A percentile compares a stretch with the other conserved stretches of the same genome.
Conservation (phyloP, 2,888 invertebrate genomes). For the Chouioia cunea region DNA sequence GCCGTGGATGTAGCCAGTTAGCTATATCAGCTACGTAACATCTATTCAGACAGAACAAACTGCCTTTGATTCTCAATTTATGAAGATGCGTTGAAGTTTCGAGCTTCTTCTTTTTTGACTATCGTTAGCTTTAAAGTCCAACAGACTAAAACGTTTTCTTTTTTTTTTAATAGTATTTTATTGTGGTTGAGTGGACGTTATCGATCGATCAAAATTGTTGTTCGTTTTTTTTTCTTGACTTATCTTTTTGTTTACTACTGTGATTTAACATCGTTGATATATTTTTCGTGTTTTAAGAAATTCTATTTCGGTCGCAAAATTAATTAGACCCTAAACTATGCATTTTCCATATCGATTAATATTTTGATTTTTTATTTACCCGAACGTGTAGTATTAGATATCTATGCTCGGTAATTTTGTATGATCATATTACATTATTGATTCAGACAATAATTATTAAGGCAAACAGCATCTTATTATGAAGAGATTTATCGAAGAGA, state of each 20-base stretch:
- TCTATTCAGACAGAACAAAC: slow-evolving; percentile 25
- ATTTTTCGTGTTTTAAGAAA: slow-evolving; percentile 20
- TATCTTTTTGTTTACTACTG: slow-evolving; percentile 6
- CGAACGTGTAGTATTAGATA: slow-evolving; percentile 11
- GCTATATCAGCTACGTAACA: slow-evolving; percentile 11
- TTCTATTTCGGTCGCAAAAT: slow-evolving; percentile 29
- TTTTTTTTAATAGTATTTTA: slow-evolving; percentile 27
- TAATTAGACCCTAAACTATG: slow-evolving; percentile 28
- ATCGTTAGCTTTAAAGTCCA: slow-evolving; percentile 18
- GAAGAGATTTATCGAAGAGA: slow-evolving; percentile 21
- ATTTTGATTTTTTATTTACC: slow-evolving; percentile 22
- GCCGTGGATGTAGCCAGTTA: slow-evolving; percentile 62
- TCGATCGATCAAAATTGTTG: slow-evolving; percentile 16
- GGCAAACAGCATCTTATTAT: too few relatives aligned
- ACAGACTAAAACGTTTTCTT: not conserved
- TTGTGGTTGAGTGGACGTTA: slow-evolving; percentile 2
- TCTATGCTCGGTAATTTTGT: slow-evolving; percentile 40
- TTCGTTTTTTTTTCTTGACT: slow-evolving; percentile 19
- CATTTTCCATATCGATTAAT: slow-evolving; percentile 20
- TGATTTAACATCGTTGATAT: slow-evolving; percentile 30
- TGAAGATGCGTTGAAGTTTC: slow-evolving; percentile 49
- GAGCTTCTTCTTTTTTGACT: not conserved
- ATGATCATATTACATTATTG: slow-evolving; percentile 38
- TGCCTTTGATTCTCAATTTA: slow-evolving; percentile 44
- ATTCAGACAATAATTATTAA: slow-evolving; percentile 36